A percentile compares a stretch with the other conserved stretches of the same genome.
Conservation (phyloP, 2,113 vertebrate species). For the Oreochromis aureus region DNA sequence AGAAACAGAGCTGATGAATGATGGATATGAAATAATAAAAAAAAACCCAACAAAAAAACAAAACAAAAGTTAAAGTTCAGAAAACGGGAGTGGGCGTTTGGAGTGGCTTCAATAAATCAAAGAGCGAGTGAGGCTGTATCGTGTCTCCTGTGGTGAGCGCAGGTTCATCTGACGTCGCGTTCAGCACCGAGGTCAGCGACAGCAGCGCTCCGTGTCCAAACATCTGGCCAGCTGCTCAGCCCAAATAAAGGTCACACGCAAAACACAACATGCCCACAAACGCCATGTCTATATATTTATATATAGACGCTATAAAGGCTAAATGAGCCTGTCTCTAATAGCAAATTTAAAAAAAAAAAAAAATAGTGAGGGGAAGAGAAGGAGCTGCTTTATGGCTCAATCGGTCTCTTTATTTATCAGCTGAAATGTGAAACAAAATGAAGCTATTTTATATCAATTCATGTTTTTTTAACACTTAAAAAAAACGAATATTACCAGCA, state of each 20-base stretch:
- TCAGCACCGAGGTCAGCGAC: slow-evolving; percentile 87
- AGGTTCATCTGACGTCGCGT: slow-evolving; percentile 65
- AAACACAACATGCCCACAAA: not conserved
- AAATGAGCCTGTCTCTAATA: not conserved
- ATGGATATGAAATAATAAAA: rapidly evolving
- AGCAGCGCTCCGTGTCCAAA: slow-evolving; percentile 37
- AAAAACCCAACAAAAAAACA: not conserved
- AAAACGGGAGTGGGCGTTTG: slow-evolving; percentile 18
- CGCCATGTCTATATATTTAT: not conserved
- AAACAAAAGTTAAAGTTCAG: not conserved
- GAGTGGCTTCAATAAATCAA: slow-evolving; percentile 41
- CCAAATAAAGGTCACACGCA: not conserved
- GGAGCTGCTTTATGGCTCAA: not conserved
- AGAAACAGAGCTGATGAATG: not conserved
- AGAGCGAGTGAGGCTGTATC: slow-evolving; percentile 50
- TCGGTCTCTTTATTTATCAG: not conserved
- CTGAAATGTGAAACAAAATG: not conserved
- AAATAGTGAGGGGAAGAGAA: not conserved
- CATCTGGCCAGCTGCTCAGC: slow-evolving; percentile 41
- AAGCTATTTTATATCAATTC: not conserved
- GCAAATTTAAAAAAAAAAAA: not conserved
- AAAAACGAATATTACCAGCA: not conserved
- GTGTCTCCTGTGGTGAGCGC: slow-evolving; percentile 58
- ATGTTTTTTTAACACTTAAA: not conserved
- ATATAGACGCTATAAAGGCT: not conserved